phyloP scores from a whole-genome alignment of 2,888 invertebrate species.

The Napeogenes sylphis region DNA sequence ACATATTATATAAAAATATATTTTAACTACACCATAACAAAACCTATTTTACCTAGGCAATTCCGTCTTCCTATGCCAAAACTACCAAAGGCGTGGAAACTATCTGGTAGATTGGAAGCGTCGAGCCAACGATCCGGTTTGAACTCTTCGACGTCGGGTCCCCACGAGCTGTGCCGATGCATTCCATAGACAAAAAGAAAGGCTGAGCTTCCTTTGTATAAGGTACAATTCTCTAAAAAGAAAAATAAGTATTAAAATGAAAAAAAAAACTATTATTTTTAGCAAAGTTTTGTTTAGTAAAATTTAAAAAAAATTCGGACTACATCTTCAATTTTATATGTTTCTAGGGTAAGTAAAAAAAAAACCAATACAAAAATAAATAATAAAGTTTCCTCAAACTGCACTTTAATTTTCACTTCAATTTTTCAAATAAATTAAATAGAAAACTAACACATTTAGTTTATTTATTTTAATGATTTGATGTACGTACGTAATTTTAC shows the following conservation, averaged over 20 bases:
- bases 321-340: too few species aligned
- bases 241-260: not conserved
- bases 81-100: constrained; percentile 21
- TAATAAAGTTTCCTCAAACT: not conserved
- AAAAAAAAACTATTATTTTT: too few species aligned
- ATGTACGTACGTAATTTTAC: constrained; percentile 36
- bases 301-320: too few species aligned
- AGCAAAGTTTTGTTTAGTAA: too few species aligned
- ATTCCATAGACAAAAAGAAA: constrained; percentile 23
- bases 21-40: too few species aligned
- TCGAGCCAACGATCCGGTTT: constrained; percentile 36
- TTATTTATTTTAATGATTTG: too few species aligned
- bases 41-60: constrained; percentile 29
- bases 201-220: not conserved
- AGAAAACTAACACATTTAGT: too few species aligned
- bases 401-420: too few species aligned
- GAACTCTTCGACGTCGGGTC: constrained; percentile 31
- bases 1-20: too few species aligned
- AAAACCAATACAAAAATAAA: not conserved
- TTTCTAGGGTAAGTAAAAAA: too few species aligned
- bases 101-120: constrained; percentile 22
- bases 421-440: too few species aligned
- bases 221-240: constrained; percentile 29
- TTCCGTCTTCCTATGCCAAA: constrained; percentile 30
- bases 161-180: constrained; percentile 31